Conservation (phyloP, 2,797 vertebrate species). For the Eremophila alpestris region DNA sequence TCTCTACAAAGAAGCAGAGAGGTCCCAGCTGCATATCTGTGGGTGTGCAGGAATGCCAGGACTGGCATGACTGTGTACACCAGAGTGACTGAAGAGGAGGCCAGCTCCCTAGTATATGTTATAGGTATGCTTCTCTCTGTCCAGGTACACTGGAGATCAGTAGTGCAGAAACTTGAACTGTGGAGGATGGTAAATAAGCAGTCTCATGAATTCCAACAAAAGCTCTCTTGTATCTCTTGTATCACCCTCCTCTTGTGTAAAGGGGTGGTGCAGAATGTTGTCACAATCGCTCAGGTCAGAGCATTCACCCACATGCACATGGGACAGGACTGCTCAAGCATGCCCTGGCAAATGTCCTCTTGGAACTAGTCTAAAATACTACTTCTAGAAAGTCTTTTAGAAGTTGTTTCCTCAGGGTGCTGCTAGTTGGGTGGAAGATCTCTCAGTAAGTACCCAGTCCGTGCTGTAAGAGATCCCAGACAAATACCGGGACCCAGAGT, state of each 20-base stretch:
- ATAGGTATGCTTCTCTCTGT: constrained; percentile 81
- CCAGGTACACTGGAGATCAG: constrained; percentile 86
- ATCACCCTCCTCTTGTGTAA: neutral
- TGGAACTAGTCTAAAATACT: neutral
- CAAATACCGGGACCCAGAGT: neutral
- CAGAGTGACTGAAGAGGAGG: neutral
- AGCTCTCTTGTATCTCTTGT: constrained; percentile 86
- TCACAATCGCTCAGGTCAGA: neutral
- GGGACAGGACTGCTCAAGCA: neutral
- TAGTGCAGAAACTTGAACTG: constrained; percentile 84
- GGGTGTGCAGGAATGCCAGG: neutral
- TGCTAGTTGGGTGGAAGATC: neutral
- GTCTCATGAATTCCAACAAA: constrained; percentile 84
- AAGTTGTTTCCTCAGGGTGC: neutral
- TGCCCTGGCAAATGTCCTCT: neutral
- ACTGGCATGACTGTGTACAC: accelerated
- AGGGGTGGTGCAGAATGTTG: neutral
- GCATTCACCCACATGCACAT: accelerated
- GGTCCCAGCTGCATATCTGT: neutral
- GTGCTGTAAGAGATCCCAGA: neutral
- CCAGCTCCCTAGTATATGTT: constrained; percentile 80
- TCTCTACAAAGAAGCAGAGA: neutral
- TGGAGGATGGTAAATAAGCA: constrained; percentile 85
- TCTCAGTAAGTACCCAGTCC: neutral
- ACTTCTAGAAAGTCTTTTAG: neutral